Evolutionary conservation across 2,113 vertebrate species (phyloP), one percentile per base, ranked within the genome.

Genomic region (Leucopsar rothschildi): DNA sequence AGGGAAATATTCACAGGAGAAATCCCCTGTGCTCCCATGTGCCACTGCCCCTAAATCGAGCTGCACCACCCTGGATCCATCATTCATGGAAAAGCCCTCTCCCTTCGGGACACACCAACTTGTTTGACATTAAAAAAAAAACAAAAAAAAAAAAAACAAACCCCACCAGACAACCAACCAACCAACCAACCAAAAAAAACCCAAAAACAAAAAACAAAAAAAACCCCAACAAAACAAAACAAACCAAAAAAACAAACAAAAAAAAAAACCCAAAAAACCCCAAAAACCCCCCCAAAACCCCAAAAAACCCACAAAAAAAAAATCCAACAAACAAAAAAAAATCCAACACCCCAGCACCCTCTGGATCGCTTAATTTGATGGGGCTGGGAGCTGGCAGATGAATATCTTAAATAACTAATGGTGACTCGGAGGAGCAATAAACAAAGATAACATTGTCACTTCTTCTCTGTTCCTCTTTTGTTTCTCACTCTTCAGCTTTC

Each of bases 361-460:
- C 10, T 70, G 92, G 87, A 80, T 96, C 63, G 73, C 90, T 93
- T 89, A 84, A 87, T 91, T 77, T 93, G 95, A 73, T 47, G 33
- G 90, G 82, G 60, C 82, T 86, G 91, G 87, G 87, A 90, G 85
- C 82, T 42, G 35, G 71, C 85, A 94, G 92, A 88, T 92, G 87
- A 79, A 6, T 88, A 96, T 96, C 94, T 94, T 77, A 83, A 95
- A 93, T 95, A 96, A 95, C 90, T 75, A 92, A 96, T 90, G 93
- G 87, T 92, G 92, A 94, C 95, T 93, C 95, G 94, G 82, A 94
- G 87, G 95, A 97, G 52, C 71, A 2, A 88, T 96, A 80, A 90
- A 88, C 91, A 92, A 92, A 94, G 95, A 95, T 95, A 95, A 90
- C 93, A 64, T 79, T 95, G 95, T 96, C 88, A 89, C 86, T 93